A percentile compares a stretch with the other conserved stretches of the same genome.
These are phyloP conservation scores for Galaxea fascicularis DNA, from an alignment of 92 coral and sea anemone species.

Conservation along the genomic window DNA sequence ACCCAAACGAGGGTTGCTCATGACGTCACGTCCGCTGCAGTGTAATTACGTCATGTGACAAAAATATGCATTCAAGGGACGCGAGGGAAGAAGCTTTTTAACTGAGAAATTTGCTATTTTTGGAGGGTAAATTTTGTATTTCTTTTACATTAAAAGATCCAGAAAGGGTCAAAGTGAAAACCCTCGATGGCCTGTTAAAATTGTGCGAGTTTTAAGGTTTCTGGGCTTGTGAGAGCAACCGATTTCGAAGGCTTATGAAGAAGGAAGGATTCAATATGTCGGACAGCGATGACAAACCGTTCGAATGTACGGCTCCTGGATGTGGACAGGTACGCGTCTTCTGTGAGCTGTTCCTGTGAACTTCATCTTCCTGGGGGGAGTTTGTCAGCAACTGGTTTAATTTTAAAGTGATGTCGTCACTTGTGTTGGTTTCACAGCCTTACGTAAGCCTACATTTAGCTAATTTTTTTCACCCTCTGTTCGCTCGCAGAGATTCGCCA, in stretches of 20 bases:
- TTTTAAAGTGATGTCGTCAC: slow-evolving; percentile 99
- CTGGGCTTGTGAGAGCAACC: slow-evolving; percentile 8
- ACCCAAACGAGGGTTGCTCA: slow-evolving; percentile 75
- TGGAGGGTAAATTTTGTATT: slow-evolving; percentile 60
- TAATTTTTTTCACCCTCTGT: slow-evolving; percentile 41
- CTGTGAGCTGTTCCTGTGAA: slow-evolving; percentile 32
- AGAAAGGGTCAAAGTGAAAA: slow-evolving; percentile 18
- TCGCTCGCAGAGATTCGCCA: slow-evolving; percentile 89
- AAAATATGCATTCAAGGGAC: slow-evolving; percentile 90
- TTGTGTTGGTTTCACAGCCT: slow-evolving; percentile 62
- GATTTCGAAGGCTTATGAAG: slow-evolving; percentile 36
- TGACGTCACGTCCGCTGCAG: slow-evolving; percentile 80
- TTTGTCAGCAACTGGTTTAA: slow-evolving; percentile 81
- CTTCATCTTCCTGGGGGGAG: slow-evolving; percentile 79
- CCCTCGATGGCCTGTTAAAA: slow-evolving; percentile 21
- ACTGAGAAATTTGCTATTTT: slow-evolving; percentile 63
- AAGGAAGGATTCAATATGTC: slow-evolving; percentile 83
- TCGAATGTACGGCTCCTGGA: slow-evolving; percentile 87
- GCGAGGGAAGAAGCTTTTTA: slow-evolving; percentile 58
- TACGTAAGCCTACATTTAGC: slow-evolving; percentile 92
- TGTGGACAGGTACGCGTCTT: slow-evolving; percentile 93
- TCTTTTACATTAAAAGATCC: slow-evolving; percentile 28
- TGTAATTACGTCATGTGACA: slow-evolving; percentile 99
- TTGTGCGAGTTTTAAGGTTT: slow-evolving; percentile 30
- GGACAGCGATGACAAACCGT: slow-evolving; percentile 94